Evolutionary conservation across 2,113 vertebrate genomes (phyloP).

Genomic region (Cyanoliseus patagonus): DNA sequence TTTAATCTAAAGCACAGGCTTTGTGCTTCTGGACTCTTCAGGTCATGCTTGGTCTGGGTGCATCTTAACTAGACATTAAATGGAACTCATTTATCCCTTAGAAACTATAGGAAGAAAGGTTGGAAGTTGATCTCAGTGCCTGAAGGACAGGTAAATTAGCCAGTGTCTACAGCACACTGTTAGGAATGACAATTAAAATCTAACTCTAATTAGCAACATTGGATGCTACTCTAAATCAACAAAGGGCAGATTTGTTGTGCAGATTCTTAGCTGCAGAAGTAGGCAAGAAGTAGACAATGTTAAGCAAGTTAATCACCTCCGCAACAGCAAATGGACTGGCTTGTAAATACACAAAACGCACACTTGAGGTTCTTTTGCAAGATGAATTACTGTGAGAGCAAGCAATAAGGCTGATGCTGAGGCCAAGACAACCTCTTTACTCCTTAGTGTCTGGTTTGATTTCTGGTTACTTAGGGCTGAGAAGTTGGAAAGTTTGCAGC

Average conservation of each 20-base stretch:
- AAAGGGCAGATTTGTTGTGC: neutral
- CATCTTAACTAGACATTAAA: neutral
- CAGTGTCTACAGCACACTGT: neutral
- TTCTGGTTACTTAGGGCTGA: slow-evolving; percentile 17
- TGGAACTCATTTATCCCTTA: neutral
- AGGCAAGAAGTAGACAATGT: neutral
- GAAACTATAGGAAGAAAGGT: neutral
- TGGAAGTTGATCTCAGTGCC: neutral
- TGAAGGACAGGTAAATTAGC: neutral
- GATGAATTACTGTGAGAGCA: neutral
- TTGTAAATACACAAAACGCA: neutral
- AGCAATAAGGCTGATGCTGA: neutral
- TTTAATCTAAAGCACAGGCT: neutral
- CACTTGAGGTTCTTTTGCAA: neutral
- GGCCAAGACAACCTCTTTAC: neutral
- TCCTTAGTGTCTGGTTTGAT: neutral
- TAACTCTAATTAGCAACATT: slow-evolving; percentile 1
- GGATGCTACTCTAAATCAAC: slow-evolving; percentile 3
- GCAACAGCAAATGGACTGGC: neutral
- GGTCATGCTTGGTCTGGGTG: neutral
- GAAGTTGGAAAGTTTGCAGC: neutral
- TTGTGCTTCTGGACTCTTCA: neutral
- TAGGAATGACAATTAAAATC: neutral
- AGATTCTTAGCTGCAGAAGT: neutral
- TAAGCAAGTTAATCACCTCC: neutral